These are phyloP conservation scores for Asteroscopus sphinx DNA, from an alignment of 2,888 invertebrate genomes.

Conservation along the genomic window DNA sequence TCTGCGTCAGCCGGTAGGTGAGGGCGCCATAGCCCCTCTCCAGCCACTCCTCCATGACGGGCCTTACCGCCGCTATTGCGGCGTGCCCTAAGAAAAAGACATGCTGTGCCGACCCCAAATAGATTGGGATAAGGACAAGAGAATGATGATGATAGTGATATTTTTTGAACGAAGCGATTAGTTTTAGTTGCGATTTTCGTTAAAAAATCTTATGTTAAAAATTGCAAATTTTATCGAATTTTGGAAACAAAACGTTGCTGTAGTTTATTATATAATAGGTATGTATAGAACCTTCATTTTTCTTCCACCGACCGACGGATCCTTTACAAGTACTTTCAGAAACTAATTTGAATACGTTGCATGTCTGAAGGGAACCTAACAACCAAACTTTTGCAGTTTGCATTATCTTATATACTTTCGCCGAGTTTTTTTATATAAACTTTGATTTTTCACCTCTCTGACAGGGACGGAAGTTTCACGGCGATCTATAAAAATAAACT, in stretches of 20 bases:
- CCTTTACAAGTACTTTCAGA: slow-evolving; percentile 42
- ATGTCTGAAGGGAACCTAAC: slow-evolving; percentile 58
- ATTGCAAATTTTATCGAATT: background rate
- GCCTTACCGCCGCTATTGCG: too few relatives aligned
- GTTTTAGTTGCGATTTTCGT: too few relatives aligned
- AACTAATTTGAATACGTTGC: slow-evolving; percentile 61
- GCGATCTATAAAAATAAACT: slow-evolving; percentile 65
- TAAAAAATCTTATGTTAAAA: too few relatives aligned
- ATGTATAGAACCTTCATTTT: slow-evolving; percentile 16
- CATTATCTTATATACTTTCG: slow-evolving; percentile 59
- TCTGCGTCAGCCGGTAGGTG: too few relatives aligned
- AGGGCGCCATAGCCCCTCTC: too few relatives aligned
- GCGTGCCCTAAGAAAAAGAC: too few relatives aligned
- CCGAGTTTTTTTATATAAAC: slow-evolving; percentile 54
- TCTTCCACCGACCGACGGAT: slow-evolving; percentile 25
- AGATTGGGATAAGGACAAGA: too few relatives aligned
- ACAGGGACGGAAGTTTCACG: slow-evolving; percentile 59
- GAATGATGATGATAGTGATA: too few relatives aligned
- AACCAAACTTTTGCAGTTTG: slow-evolving; percentile 63
- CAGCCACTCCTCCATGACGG: too few relatives aligned
- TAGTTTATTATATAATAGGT: background rate
- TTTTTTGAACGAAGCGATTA: too few relatives aligned
- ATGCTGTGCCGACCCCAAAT: too few relatives aligned
- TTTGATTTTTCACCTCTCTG: slow-evolving; percentile 65
- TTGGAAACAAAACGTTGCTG: background rate